Evolutionary conservation across 2,888 invertebrate species (phyloP).

Genomic region (Ptychoptera contaminata): DNA sequence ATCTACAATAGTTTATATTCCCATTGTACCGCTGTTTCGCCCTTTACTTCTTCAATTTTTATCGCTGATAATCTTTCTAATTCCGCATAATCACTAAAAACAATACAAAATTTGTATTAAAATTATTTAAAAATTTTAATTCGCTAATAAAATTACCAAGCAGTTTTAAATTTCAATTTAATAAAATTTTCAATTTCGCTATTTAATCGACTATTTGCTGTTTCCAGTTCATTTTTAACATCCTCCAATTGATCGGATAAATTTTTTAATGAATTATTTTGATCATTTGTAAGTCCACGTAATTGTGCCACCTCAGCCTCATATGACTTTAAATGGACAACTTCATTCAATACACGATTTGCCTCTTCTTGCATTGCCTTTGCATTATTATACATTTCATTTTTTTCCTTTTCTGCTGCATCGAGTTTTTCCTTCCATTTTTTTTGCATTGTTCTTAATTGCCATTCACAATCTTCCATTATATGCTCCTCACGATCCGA

Average conservation of each 20-base stretch:
- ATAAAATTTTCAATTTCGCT: constrained; percentile 33
- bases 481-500: constrained; percentile 54
- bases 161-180: constrained; percentile 29
- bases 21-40: constrained; percentile 43
- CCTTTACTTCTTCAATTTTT: constrained; percentile 35
- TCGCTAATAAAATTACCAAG: constrained; percentile 28
- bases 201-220: constrained; percentile 35
- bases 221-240: constrained; percentile 34
- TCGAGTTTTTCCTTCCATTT: constrained; percentile 44
- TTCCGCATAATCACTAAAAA: not conserved
- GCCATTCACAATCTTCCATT: constrained; percentile 72
- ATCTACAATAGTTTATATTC: constrained; percentile 39
- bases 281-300: constrained; percentile 38
- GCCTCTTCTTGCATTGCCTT: constrained; percentile 19
- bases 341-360: constrained; percentile 21
- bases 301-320: constrained; percentile 40
- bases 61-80: constrained; percentile 30
- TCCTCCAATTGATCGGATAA: constrained; percentile 39
- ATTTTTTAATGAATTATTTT: constrained; percentile 34
- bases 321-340: constrained; percentile 36
- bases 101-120: too few relatives aligned
- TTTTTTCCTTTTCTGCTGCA: constrained; percentile 42
- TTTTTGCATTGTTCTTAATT: constrained; percentile 59
- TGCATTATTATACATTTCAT: constrained; percentile 33
- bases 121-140: too few relatives aligned